Evolutionary conservation across 2,888 invertebrate genomes (phyloP), one percentile per base, ranked within the genome.

Genomic region (Himalopsyche anomala): DNA sequence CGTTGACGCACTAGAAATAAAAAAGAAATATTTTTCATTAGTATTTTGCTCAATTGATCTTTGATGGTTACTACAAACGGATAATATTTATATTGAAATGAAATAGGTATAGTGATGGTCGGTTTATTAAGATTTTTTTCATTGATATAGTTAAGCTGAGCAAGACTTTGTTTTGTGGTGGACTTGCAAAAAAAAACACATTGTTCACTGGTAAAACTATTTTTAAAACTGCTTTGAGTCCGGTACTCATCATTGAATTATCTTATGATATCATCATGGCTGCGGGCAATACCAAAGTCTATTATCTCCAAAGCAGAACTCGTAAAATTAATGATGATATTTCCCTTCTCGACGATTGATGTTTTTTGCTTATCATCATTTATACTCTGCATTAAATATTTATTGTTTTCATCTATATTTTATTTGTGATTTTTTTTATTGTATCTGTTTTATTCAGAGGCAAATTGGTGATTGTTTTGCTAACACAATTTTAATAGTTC

Each of bases 1-100:
- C 88, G 84, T 82, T 88, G 88, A 55, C 88, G 85, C 88, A 88
- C 88, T 88, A 86, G n/a, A 87, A 88, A 87, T 40, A 84, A 83
- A 79, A 38, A 80, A 28, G 80, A 83, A 84, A 80, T 36, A 12
- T 11, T 28, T 45, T 84, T 36, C 9, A n/a, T 82, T 38, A 82
- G 62, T 62, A 19, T 19, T 19, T 54, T 40, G 42, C 17, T 40
- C 12, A 51, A 51, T 51, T 15, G 51, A 51, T 51, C 3, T 51
- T 15, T 51, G 51, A 12, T 12, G 15, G 0, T 51, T 12, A 15
- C 15, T 15, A 51, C 12, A 51, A 15, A 51, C 51, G 1, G 9
- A 15, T 4, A 28, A 51, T 3, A 51, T 15, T 51, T 15, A 51
- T 51, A 51, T 51, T 15, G 5, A 51, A 51, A 15, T 15, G 3